phyloP scores from a whole-genome alignment of 2,113 vertebrate genomes.

The Pterocles orientalis region DNA sequence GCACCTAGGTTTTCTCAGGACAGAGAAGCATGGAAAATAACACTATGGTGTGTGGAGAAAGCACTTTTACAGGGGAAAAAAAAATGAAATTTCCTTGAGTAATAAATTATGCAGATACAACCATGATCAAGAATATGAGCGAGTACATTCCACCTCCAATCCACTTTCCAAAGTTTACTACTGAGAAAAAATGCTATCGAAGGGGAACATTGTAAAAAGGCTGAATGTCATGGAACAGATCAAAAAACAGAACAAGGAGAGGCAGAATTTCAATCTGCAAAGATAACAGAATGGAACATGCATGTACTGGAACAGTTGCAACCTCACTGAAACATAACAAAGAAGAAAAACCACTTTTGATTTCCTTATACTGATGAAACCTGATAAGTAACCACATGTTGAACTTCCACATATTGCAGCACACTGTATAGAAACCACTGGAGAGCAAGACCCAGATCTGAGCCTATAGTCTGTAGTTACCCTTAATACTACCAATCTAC shows the following conservation, averaged over 20 bases:
- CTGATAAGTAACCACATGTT: conserved; percentile 53
- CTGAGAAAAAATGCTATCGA: background rate
- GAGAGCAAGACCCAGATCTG: background rate
- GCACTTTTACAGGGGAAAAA: background rate
- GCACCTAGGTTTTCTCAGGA: background rate
- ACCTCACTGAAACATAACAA: conserved; percentile 25
- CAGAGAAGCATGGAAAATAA: background rate
- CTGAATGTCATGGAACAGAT: conserved; percentile 7
- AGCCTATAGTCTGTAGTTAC: background rate
- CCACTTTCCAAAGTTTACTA: background rate
- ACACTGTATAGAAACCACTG: background rate
- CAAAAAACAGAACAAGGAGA: background rate
- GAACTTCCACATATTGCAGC: conserved; percentile 23
- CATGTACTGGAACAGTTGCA: conserved; percentile 29
- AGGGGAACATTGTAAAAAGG: background rate
- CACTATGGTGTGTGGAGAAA: background rate
- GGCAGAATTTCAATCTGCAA: background rate
- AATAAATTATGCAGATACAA: background rate
- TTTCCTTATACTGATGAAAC: conserved; percentile 31
- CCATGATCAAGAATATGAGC: background rate
- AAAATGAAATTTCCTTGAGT: background rate
- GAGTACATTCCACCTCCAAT: background rate
- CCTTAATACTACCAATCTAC: background rate
- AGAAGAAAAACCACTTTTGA: conserved; percentile 42
- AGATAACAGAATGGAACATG: conserved; percentile 56